Evolutionary conservation across 2,888 invertebrate genomes (phyloP), one percentile per base, ranked within the genome.

Genomic region (Iselma pallidipennis): DNA sequence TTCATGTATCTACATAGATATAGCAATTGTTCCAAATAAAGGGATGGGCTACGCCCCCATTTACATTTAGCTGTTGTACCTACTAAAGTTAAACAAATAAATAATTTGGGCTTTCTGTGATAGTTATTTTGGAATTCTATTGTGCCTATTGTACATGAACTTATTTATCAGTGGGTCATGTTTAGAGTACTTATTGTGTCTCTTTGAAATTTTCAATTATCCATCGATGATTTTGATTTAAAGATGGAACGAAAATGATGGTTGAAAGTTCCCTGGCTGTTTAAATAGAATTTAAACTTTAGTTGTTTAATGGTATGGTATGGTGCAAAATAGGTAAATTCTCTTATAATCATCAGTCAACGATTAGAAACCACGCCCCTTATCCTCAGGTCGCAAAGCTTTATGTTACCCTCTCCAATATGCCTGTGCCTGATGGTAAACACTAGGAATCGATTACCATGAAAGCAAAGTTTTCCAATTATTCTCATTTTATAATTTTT

Each of bases 361-460:
- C 63, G 59, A 71, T 65, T 62, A 59, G 59, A 72, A 72, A 74
- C 76, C 76, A 75, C 76, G 74, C 76, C 76, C 76, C 75, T 75
- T 66, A 70, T 63, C 68, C 65, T 68, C 63, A 61, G 42, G 55
- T 54, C 14, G 57, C 50, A 21, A 45, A 57, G 58, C 51, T 55
- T 58, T 37, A 33, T 42, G 29, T 45, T 26, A 16, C 42, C n/a
- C 37, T n/a, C 33, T 6, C 55, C 37, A 31, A 7, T 52, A 31
- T 45, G 21, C 23, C 14, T 25, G 33, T 45, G 21, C 23, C 14
- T 25, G 33, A 23, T 28, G 19, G 23, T 45, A 45, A 42, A 54
- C 42, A 54, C 29, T 52, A 6, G n/a, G 21, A 28, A 52, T 31
- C 31, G 21, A 28, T 28, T 52, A 16, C n/a, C 12, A 29, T 28